Base-by-base conservation (phyloP, 2,797 vertebrate genomes). In the Brotula barbata region DNA sequence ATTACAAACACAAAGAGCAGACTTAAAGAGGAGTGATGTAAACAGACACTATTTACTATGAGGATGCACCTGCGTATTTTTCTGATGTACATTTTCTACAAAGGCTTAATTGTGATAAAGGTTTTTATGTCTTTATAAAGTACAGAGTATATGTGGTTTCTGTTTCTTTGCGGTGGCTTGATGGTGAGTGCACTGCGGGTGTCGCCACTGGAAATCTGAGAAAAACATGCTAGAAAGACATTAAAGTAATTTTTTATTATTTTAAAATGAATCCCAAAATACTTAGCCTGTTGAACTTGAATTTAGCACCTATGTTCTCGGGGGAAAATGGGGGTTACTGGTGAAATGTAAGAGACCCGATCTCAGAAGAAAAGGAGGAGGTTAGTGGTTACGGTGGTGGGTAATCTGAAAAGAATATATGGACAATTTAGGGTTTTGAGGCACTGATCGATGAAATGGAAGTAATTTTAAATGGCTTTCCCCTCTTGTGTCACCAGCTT, bases 71-170 rank as follows among this genome's bases (percentile, higher is more conserved):
- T 80, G 87, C 91, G 87, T 95, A 94, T 94, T 94, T 95, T 94
- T 93, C 89, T 92, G 91, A 92, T 92, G 90, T 92, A 91, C 82
- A 90, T 91, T 93, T 93, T 92, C 82, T 92, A 92, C 88, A 86
- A 87, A 87, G 80, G 87, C 82, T 88, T 88, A 88, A 89, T 92
- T 92, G 90, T 92, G 88, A 92, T 91, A 91, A 89, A 80, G 81
- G 86, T 90, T 92, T 93, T 88, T 91, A 91, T 90, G 90, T 92
- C 88, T 91, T 91, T 93, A 85, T 91, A 92, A 87, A 86, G 84
- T 73, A 88, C 77, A 85, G 75, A 88, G 75, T 82, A 79, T 89
- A 75, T 73, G 89, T 89, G 71, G 85, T 81, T 87, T 88, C 85
- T 75, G 78, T 86, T 88, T 82, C 69, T 75, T 88, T 80, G 64